These are phyloP conservation scores for Epizoanthus scotinus DNA, from an alignment of 92 coral and sea anemone genomes.

Conservation along the genomic window DNA sequence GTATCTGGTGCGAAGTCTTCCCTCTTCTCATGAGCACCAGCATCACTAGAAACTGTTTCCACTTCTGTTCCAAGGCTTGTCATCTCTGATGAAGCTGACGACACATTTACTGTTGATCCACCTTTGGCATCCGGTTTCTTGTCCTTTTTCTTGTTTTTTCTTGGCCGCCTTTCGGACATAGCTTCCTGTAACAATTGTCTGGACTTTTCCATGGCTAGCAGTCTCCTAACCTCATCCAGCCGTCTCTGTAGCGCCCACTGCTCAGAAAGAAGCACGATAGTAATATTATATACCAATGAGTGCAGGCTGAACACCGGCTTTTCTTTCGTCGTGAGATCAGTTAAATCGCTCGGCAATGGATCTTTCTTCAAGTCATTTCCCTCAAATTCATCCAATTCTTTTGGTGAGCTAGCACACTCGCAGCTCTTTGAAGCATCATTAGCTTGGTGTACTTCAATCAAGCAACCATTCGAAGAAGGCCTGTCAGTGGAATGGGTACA, in stretches of 20 bases:
- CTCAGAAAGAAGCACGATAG: constrained; percentile 41
- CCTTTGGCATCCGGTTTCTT: constrained; percentile 17
- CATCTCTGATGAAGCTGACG: background rate
- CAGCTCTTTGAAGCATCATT: background rate
- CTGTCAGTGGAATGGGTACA: background rate
- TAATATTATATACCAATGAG: background rate
- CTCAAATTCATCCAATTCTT: background rate
- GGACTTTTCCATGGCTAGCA: constrained; percentile 47
- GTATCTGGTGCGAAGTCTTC: background rate
- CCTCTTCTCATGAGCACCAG: background rate
- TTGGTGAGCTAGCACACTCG: background rate
- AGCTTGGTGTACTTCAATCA: background rate
- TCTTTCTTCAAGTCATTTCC: background rate
- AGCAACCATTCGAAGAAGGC: background rate
- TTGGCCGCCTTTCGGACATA: constrained; percentile 27
- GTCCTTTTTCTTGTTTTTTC: constrained; percentile 39
- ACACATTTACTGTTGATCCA: background rate
- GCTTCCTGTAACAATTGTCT: constrained; percentile 50
- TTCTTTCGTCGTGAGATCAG: background rate
- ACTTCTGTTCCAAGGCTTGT: constrained; percentile 8
- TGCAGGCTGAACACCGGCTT: background rate
- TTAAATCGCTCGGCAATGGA: background rate
- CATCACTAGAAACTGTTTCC: background rate
- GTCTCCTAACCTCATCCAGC: constrained; percentile 56
- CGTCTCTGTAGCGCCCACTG: constrained; percentile 52